Percentiles rank a stretch among this genome's conserved stretches.
Evolutionary conservation across 37 sponge, comb jelly and placozoan genomes (phyloP).

Genomic region (Cliona cf. orientalis): DNA sequence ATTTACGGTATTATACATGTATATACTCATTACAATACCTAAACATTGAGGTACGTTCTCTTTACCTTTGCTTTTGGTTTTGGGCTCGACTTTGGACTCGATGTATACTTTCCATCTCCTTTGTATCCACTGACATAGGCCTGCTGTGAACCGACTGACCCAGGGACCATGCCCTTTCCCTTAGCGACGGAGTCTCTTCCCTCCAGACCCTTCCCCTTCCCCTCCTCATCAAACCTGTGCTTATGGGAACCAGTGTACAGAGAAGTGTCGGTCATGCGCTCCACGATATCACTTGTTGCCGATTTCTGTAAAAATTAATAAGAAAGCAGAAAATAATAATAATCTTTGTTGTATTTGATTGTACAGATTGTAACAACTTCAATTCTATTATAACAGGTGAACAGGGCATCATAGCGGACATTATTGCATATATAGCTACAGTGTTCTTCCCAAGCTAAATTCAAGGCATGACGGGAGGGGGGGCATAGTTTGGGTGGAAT

Average conservation of each 20-base stretch:
- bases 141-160: slow-evolving; percentile 7
- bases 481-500: too few relatives aligned
- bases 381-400: neutral
- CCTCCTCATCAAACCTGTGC: slow-evolving; percentile 83
- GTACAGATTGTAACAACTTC: neutral
- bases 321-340: neutral
- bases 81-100: slow-evolving; percentile 15
- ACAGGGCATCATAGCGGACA: neutral
- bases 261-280: slow-evolving; percentile 86
- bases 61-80: slow-evolving; percentile 11
- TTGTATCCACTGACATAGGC: slow-evolving; percentile 56
- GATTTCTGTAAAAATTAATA: slow-evolving; percentile 45
- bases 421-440: too few relatives aligned
- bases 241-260: slow-evolving; percentile 94
- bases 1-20: too few relatives aligned
- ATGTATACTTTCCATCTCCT: slow-evolving; percentile 17
- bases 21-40: too few relatives aligned
- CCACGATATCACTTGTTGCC: slow-evolving; percentile 2
- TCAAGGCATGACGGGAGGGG: too few relatives aligned
- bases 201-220: slow-evolving; percentile 89
- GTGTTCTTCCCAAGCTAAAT: too few relatives aligned
- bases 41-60: too few relatives aligned
- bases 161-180: slow-evolving; percentile 41
- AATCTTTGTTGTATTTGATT: neutral
- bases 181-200: slow-evolving; percentile 78